These are phyloP conservation scores for Thereva unica DNA, from an alignment of 2,888 invertebrate species.

Conservation along the genomic window DNA sequence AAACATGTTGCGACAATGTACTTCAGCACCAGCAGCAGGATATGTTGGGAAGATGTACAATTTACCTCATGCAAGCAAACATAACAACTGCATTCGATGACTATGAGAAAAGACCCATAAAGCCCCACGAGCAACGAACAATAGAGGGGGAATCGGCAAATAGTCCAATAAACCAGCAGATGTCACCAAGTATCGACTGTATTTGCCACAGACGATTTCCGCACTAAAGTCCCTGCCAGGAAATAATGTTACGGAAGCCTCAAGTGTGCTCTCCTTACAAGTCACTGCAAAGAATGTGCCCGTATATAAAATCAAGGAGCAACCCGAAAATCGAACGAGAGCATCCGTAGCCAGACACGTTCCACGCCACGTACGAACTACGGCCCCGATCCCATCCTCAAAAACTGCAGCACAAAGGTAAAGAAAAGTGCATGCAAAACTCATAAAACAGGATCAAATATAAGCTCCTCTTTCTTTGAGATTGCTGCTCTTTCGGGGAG, in stretches of 20 bases:
- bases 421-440: conserved; percentile 28
- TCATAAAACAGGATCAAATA: conserved; percentile 34
- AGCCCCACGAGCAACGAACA: conserved; percentile 18
- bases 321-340: conserved; percentile 10
- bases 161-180: conserved; percentile 34
- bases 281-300: neutral
- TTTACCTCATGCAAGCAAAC: conserved; percentile 23
- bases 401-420: conserved; percentile 15
- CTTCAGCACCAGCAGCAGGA: conserved; percentile 3
- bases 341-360: neutral
- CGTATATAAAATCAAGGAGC: conserved; percentile 4
- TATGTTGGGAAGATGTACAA: conserved; percentile 19
- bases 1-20: conserved; percentile 9
- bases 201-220: conserved; percentile 21
- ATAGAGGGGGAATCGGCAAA: conserved; percentile 24
- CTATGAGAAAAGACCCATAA: conserved; percentile 25
- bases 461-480: conserved; percentile 6
- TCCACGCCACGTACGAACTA: too few species aligned
- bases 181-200: conserved; percentile 20
- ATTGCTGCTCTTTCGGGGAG: conserved; percentile 20
- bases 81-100: conserved; percentile 30
- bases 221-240: conserved; percentile 25
- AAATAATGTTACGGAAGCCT: conserved; percentile 13
- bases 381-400: conserved; percentile 2
- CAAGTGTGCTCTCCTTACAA: neutral